phyloP scores from a whole-genome alignment of 2,113 vertebrate species.

The Gallinago undulata region DNA sequence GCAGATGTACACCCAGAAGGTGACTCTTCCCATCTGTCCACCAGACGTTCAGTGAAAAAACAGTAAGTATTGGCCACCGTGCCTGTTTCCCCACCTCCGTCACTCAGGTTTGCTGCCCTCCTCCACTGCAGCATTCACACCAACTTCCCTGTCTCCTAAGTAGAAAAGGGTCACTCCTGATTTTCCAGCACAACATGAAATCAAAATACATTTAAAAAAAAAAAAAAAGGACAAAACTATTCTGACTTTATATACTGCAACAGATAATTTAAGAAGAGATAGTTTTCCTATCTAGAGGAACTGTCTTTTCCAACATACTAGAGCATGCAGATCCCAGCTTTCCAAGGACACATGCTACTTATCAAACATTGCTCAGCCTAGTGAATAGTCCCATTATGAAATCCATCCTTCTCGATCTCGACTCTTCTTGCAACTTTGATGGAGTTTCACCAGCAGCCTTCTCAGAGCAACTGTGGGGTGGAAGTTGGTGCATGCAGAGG shows the following conservation, averaged over 20 bases:
- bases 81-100: fast-evolving
- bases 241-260: neutral
- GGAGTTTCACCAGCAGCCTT: neutral
- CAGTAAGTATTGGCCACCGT: fast-evolving
- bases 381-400: neutral
- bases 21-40: neutral
- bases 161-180: neutral
- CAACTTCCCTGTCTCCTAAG: neutral
- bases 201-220: neutral
- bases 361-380: neutral
- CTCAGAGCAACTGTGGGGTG: neutral
- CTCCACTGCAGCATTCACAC: neutral
- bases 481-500: neutral
- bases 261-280: neutral
- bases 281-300: neutral
- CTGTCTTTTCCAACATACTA: too few species aligned
- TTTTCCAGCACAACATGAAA: neutral
- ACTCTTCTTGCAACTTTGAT: neutral
- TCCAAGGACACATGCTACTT: neutral
- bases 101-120: neutral
- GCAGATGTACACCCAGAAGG: neutral
- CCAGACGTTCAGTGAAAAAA: neutral
- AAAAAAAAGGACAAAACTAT: neutral
- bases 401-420: neutral
- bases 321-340: neutral